Conservation (phyloP, 2,888 invertebrate species). For the Acleris literana region DNA sequence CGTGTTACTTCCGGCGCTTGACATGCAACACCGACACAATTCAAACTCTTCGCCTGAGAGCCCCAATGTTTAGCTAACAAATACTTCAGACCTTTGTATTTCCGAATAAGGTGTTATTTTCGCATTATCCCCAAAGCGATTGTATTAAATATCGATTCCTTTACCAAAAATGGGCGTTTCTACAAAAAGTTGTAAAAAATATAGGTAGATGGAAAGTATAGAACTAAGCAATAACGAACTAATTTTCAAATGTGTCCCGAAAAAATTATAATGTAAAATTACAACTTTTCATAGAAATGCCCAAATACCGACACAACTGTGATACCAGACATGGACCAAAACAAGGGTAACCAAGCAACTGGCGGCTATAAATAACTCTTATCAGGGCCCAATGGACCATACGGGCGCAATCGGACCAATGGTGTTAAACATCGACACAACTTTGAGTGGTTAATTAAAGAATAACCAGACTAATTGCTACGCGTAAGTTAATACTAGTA, state of each 20-base stretch:
- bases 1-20: slow-evolving; percentile 63
- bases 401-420: slow-evolving; percentile 50
- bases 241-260: too few relatives aligned
- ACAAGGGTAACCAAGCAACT: slow-evolving; percentile 50
- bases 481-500: not conserved
- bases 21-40: slow-evolving; percentile 51
- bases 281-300: too few relatives aligned
- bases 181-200: not conserved
- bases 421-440: slow-evolving; percentile 45
- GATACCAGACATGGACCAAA: slow-evolving; percentile 44
- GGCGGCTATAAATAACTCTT: slow-evolving; percentile 72
- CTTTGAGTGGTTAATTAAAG: slow-evolving; percentile 30
- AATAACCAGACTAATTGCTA: slow-evolving; percentile 20
- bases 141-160: too few relatives aligned
- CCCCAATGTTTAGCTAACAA: slow-evolving; percentile 1
- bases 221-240: too few relatives aligned
- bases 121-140: too few relatives aligned
- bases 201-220: too few relatives aligned
- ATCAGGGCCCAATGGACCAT: slow-evolving; percentile 59
- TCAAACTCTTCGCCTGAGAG: slow-evolving; percentile 22
- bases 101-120: not conserved
- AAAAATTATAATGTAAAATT: too few relatives aligned
- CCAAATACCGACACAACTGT: slow-evolving; percentile 7
- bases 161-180: not conserved
- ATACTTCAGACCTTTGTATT: not conserved